These are phyloP conservation scores for Girardia tigrina DNA, from an alignment of 2,888 invertebrate genomes.

Conservation along the genomic window DNA sequence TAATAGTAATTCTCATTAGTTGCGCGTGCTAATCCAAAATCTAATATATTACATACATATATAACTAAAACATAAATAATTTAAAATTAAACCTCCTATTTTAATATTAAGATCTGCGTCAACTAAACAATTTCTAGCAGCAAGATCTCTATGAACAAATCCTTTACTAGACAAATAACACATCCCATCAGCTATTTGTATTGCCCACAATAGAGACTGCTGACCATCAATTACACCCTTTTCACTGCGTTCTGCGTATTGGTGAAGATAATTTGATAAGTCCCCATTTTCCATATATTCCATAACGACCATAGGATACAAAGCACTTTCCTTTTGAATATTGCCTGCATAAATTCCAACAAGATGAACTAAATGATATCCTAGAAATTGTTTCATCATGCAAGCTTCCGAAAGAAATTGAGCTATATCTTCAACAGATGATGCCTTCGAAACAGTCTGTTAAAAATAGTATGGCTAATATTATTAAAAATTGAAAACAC, in stretches of 20 bases:
- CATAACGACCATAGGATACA: slow-evolving; percentile 73
- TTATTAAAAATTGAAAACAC: too few species aligned
- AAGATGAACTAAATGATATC: slow-evolving; percentile 75
- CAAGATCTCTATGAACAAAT: slow-evolving; percentile 61
- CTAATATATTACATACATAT: slow-evolving; percentile 21
- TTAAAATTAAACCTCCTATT: slow-evolving; percentile 59
- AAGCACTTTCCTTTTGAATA: background rate
- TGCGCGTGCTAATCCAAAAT: slow-evolving; percentile 88
- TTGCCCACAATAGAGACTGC: slow-evolving; percentile 28
- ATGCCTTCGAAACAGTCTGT: background rate
- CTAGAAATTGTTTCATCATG: slow-evolving; percentile 45
- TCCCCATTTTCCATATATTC: slow-evolving; percentile 89
- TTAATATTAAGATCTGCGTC: slow-evolving; percentile 63
- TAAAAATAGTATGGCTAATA: too few species aligned
- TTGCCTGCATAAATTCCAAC: slow-evolving; percentile 79
- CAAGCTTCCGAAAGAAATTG: slow-evolving; percentile 28
- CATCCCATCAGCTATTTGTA: slow-evolving; percentile 85
- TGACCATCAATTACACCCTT: slow-evolving; percentile 29
- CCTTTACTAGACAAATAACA: slow-evolving; percentile 82
- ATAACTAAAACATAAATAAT: background rate
- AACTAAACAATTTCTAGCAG: slow-evolving; percentile 86
- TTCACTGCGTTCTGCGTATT: slow-evolving; percentile 26
- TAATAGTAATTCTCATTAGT: slow-evolving; percentile 95
- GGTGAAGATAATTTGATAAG: slow-evolving; percentile 50
- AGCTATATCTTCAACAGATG: background rate